Conservation (phyloP, 2,888 invertebrate genomes). For the Stomorhina lunata region DNA sequence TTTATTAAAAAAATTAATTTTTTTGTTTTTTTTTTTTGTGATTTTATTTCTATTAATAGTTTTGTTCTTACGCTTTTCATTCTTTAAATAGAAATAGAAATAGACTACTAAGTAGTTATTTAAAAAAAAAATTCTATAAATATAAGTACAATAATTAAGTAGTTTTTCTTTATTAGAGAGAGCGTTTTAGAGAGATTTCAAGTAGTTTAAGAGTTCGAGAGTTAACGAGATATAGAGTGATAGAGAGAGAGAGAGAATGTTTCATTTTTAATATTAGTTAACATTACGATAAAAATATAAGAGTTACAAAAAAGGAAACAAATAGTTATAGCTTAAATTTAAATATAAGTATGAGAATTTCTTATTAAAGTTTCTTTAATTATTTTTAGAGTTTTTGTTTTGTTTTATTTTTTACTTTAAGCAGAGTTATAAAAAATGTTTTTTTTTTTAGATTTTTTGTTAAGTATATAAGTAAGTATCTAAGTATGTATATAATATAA, state of each 20-base stretch:
- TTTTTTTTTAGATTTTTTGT: conserved; percentile 1
- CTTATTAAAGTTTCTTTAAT: conserved; percentile 28
- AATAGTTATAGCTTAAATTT: conserved; percentile 23
- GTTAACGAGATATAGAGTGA: too few relatives aligned
- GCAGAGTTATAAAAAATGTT: conserved; percentile 60
- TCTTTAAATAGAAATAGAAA: too few relatives aligned
- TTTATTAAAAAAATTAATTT: conserved; percentile 6
- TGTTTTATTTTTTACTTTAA: conserved; percentile 48
- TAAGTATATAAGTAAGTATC: conserved; percentile 18
- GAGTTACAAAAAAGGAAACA: not conserved
- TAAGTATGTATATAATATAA: conserved; percentile 18
- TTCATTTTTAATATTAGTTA: conserved; percentile 2
- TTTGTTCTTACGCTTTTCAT: conserved; percentile 18
- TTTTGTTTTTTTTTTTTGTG: not conserved
- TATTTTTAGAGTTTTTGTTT: conserved; percentile 9
- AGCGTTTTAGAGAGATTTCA: conserved; percentile 34
- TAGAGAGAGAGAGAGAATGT: conserved; percentile 5
- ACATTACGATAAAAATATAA: conserved; percentile 11
- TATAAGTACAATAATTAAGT: conserved; percentile 64
- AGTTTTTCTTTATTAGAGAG: conserved; percentile 40
- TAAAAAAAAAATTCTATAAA: conserved; percentile 45
- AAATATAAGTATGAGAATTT: conserved; percentile 32
- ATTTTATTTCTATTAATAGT: not conserved
- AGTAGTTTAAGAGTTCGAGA: too few relatives aligned
- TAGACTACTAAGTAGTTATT: conserved; percentile 56